Evolutionary conservation across 2,888 invertebrate genomes (phyloP).

Genomic region (Phyllotreta striolata): DNA sequence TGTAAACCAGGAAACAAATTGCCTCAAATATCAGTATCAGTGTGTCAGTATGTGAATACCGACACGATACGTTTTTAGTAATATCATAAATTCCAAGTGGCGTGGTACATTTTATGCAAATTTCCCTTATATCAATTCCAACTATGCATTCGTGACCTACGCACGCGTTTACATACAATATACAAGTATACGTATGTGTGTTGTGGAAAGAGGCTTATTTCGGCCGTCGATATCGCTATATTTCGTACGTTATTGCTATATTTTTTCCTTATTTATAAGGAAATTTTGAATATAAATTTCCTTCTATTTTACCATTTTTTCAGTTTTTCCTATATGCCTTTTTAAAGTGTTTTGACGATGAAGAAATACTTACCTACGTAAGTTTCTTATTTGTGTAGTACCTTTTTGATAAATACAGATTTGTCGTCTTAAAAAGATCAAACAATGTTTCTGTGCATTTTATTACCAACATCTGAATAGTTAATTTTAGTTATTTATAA

Average conservation of each 20-base stretch:
- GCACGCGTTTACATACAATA: constrained; percentile 40
- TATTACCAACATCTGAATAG: too few species aligned
- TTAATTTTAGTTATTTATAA: too few species aligned
- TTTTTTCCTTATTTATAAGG: too few species aligned
- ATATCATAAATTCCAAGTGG: constrained; percentile 49
- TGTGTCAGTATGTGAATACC: constrained; percentile 50
- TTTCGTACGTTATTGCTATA: background rate
- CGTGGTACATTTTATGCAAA: constrained; percentile 52
- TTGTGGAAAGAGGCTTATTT: constrained; percentile 9
- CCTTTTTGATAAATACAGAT: too few species aligned
- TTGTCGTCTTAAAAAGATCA: too few species aligned
- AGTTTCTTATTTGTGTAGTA: too few species aligned
- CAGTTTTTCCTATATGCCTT: too few species aligned
- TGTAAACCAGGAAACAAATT: constrained; percentile 38
- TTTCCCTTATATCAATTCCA: constrained; percentile 49
- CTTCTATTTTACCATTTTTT: too few species aligned
- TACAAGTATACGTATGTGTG: constrained; percentile 10
- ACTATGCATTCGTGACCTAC: constrained; percentile 51
- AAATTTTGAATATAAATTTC: too few species aligned
- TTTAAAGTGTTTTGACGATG: too few species aligned
- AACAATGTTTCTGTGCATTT: too few species aligned
- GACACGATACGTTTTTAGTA: constrained; percentile 50
- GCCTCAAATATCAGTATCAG: constrained; percentile 42
- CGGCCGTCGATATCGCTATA: constrained; percentile 6
- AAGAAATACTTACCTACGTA: too few species aligned